Evolutionary conservation across 2,888 invertebrate species (phyloP).

Genomic region (Watsonalla binaria): DNA sequence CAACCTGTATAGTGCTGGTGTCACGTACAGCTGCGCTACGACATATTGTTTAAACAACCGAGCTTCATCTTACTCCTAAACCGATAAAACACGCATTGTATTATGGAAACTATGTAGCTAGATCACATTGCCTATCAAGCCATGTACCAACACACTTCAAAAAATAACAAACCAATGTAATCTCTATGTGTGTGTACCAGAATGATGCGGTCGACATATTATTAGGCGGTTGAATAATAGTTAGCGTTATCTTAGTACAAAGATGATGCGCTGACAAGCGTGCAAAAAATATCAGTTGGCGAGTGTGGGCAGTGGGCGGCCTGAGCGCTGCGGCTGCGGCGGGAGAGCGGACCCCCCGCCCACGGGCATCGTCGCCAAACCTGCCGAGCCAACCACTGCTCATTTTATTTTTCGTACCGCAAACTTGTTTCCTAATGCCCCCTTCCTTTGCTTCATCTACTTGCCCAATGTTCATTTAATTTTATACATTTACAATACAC

Average conservation of each 20-base stretch:
- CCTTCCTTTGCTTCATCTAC: conserved; percentile 32
- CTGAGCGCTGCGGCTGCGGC: conserved; percentile 4
- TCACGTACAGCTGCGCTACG: background rate
- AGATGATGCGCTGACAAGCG: too few relatives aligned
- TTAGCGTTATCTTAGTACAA: too few relatives aligned
- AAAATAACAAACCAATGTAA: too few relatives aligned
- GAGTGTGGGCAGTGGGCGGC: background rate
- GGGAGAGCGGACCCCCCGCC: conserved; percentile 38
- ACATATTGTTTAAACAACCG: background rate
- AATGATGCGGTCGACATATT: too few relatives aligned
- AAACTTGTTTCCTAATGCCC: conserved; percentile 60
- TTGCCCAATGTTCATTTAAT: conserved; percentile 10
- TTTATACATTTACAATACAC: conserved; percentile 3
- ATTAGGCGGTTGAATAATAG: too few relatives aligned
- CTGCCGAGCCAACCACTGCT: conserved; percentile 56
- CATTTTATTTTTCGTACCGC: conserved; percentile 60
- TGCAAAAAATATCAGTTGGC: background rate
- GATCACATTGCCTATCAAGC: background rate
- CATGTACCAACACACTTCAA: background rate
- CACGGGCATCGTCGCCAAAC: conserved; percentile 58
- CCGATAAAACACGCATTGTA: background rate
- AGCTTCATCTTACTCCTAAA: background rate
- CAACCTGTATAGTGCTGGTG: background rate
- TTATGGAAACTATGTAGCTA: too few relatives aligned
- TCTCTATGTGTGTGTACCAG: too few relatives aligned